Conservation (phyloP, 1,140 invertebrate genomes). For the Oryctes rhinoceros region DNA sequence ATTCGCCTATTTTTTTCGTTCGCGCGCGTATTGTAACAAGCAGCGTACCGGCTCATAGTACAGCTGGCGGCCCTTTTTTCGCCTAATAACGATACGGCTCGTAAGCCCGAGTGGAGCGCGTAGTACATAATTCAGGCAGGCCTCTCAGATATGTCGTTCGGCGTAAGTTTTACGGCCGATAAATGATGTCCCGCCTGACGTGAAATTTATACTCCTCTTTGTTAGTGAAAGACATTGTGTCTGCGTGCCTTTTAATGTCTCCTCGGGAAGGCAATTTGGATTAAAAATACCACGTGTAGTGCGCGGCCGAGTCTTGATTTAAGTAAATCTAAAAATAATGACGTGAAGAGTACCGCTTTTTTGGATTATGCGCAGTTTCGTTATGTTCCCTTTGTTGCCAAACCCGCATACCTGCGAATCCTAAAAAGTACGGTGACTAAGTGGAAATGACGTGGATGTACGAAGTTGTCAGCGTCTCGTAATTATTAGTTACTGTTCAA, state of each 20-base stretch:
- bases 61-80: neutral
- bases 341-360: neutral
- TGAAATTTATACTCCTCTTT: slow-evolving; percentile 36
- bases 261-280: slow-evolving; percentile 7
- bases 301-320: neutral
- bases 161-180: slow-evolving; percentile 31
- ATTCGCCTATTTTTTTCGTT: neutral
- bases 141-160: slow-evolving; percentile 31
- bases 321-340: slow-evolving; percentile 34
- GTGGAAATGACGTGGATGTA: too few species aligned
- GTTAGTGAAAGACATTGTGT: slow-evolving; percentile 36
- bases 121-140: slow-evolving; percentile 30
- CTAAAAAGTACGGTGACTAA: too few species aligned
- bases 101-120: neutral
- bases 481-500: too few species aligned
- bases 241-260: slow-evolving; percentile 32
- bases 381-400: neutral
- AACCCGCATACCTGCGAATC: neutral
- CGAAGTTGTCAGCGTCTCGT: too few species aligned
- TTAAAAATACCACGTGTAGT: slow-evolving; percentile 23
- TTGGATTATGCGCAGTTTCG: neutral
- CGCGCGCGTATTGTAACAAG: neutral
- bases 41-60: neutral
- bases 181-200: slow-evolving; percentile 31
- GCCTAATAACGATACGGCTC: slow-evolving; percentile 23